These are phyloP conservation scores for Siniperca scherzeri DNA, from an alignment of 2,797 vertebrate genomes.

Conservation along the genomic window DNA sequence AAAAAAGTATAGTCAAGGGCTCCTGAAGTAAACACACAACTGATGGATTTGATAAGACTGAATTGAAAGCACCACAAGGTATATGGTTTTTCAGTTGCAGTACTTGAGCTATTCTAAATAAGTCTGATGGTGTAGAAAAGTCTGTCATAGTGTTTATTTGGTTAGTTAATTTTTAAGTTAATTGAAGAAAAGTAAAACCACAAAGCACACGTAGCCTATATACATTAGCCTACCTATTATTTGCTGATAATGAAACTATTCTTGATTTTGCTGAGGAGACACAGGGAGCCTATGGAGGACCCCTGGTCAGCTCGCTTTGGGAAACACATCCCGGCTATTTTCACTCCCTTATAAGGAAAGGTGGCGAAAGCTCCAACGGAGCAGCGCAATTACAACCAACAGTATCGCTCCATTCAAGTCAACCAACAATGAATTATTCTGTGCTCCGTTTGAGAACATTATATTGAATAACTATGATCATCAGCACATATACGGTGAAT, in stretches of 20 bases:
- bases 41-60: neutral
- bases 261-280: neutral
- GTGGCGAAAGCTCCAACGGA: conserved; percentile 13
- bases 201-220: neutral
- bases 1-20: neutral
- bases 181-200: neutral
- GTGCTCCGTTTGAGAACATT: neutral
- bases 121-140: neutral
- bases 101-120: neutral
- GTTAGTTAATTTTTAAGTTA: neutral
- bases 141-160: neutral
- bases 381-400: neutral
- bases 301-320: neutral
- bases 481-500: neutral
- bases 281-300: neutral
- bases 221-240: neutral
- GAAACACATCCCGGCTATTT: conserved; percentile 40
- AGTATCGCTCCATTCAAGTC: too few relatives aligned
- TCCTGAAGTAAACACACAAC: neutral
- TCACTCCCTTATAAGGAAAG: conserved; percentile 78
- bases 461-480: neutral
- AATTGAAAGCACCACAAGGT: neutral
- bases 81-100: neutral
- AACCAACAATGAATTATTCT: neutral
- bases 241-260: neutral